phyloP scores from a whole-genome alignment of 2,888 invertebrate species.

The Noctua comes region DNA sequence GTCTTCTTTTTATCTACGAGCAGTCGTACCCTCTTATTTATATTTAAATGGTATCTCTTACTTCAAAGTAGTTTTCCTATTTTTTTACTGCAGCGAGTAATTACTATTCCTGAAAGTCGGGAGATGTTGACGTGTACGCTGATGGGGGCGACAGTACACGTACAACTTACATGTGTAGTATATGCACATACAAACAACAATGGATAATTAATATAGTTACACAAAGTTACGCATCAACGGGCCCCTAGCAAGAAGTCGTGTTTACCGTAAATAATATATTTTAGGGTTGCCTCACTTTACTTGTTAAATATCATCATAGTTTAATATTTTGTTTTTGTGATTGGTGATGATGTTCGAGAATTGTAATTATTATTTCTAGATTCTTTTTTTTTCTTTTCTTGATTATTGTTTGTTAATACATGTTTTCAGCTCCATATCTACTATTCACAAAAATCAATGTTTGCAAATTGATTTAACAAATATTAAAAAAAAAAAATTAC shows the following conservation, averaged over 20 bases:
- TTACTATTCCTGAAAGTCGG: constrained; percentile 12
- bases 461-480: constrained; percentile 5
- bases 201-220: constrained; percentile 70
- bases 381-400: neutral
- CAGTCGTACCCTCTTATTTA: neutral
- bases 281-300: constrained; percentile 38
- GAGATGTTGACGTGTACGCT: constrained; percentile 6
- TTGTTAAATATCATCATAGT: constrained; percentile 10
- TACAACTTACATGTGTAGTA: neutral
- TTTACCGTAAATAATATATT: constrained; percentile 63
- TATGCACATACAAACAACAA: constrained; percentile 54
- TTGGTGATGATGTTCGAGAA: neutral
- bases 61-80: constrained; percentile 6
- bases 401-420: neutral
- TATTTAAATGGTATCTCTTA: neutral
- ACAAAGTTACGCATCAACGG: constrained; percentile 68
- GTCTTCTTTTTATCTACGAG: neutral
- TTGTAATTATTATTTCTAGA: neutral
- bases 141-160: constrained; percentile 51
- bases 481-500: neutral
- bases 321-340: neutral
- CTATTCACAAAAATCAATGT: constrained; percentile 4
- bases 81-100: neutral
- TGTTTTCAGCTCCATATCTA: neutral
- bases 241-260: constrained; percentile 55